Evolutionary conservation across 2,888 invertebrate species (phyloP), one percentile per base, ranked within the genome.

Genomic region (Coecobrya sp.): DNA sequence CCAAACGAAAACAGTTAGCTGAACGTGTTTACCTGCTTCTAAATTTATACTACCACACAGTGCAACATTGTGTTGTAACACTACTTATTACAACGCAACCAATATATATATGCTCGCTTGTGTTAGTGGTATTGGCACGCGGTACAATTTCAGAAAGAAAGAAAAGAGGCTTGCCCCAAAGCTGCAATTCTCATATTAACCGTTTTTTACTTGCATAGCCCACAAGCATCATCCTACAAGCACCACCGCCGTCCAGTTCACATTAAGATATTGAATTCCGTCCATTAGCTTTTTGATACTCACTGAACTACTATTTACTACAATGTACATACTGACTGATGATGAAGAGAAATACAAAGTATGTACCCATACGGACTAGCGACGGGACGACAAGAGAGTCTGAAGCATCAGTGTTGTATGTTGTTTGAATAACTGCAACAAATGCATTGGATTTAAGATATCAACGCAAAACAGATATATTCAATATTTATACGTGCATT

Each of bases 91-190:
- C 36, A 36, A 36, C 7, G 36, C 36, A 36, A 7, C 7, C 3
- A 4, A 36, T 36, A 36, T 36, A 62, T 62, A 22, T 62, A 42
- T 49, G 5, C 16, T n/a, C 16, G 19, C 42, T 82, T 36, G 59
- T 25, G 42, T 59, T 82, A 82, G 25, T 49, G 25, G 68, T 49
- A 86, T 68, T 65, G 22, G 65, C 59, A 73, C 59, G 52, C 86
- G 59, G 45, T 30, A 30, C 82, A 19, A 55, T 82, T 82, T 82
- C 45, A 82, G 52, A n/a, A 7, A 52, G 22, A 86, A 65, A 73
- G 59, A 19, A 86, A 65, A 73, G 59, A 82, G 45, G 82, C 84
- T 82, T 84, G 73, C 84, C 89, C 89, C 59, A 68, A 76, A 90
- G 85, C 76, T 59, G 73, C 73, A 27, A 82, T 89, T 70, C 62